Percentiles rank a stretch among this genome's conserved stretches.
These are phyloP conservation scores for Periparus ater DNA, from an alignment of 2,797 vertebrate genomes.

Conservation along the genomic window DNA sequence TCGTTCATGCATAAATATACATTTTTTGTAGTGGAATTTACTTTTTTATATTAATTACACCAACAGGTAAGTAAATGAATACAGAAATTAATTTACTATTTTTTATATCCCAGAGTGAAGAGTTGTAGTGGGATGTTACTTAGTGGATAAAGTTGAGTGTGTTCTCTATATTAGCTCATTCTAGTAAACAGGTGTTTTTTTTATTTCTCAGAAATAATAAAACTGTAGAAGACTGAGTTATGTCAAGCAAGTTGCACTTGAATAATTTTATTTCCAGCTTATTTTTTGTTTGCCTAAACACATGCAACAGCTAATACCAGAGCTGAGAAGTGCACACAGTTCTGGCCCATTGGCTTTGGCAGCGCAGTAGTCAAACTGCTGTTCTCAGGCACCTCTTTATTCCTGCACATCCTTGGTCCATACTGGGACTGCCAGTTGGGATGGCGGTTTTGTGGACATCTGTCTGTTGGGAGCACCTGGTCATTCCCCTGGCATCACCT, in stretches of 20 bases:
- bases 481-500: neutral
- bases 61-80: neutral
- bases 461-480: rapidly evolving
- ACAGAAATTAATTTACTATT: neutral
- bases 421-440: neutral
- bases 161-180: neutral
- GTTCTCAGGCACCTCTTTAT: neutral
- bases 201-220: neutral
- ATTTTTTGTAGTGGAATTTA: neutral
- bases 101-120: neutral
- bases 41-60: neutral
- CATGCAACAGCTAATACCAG: neutral
- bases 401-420: neutral
- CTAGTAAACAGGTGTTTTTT: neutral
- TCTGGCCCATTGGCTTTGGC: neutral
- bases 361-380: neutral
- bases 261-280: neutral
- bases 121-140: neutral
- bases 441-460: neutral
- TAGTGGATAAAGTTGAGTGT: neutral
- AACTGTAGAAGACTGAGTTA: neutral
- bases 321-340: neutral
- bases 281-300: neutral
- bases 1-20: neutral
- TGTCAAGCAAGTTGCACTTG: neutral